These are phyloP conservation scores for Amblyraja radiata DNA, from an alignment of 2,797 vertebrate species.

Conservation along the genomic window DNA sequence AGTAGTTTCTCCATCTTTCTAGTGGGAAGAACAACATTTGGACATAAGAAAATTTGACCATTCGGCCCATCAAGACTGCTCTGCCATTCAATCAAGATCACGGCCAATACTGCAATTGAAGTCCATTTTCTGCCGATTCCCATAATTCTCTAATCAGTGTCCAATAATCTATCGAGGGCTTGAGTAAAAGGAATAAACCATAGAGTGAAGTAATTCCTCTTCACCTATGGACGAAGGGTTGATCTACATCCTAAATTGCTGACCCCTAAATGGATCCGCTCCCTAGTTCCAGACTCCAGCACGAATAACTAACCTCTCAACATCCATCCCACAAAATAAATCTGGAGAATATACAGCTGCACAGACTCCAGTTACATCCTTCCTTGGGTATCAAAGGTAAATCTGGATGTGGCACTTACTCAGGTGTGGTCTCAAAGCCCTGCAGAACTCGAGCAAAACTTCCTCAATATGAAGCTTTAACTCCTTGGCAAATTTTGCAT, in stretches of 20 bases:
- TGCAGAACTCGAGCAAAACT: too few species aligned
- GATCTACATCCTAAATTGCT: not conserved
- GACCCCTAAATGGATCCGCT: not conserved
- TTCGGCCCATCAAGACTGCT: not conserved
- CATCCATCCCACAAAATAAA: too few species aligned
- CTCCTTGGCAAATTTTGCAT: too few species aligned
- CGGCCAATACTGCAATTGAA: not conserved
- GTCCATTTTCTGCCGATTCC: not conserved
- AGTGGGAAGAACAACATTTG: not conserved
- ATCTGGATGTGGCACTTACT: too few species aligned
- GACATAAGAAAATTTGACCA: not conserved
- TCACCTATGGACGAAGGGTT: not conserved
- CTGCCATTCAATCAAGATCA: not conserved
- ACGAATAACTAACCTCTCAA: too few species aligned
- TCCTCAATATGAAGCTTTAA: too few species aligned
- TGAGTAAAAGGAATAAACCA: not conserved
- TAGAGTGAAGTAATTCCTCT: not conserved
- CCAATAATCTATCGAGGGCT: not conserved
- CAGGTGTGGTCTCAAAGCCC: too few species aligned
- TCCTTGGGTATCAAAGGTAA: too few species aligned
- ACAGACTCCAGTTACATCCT: too few species aligned
- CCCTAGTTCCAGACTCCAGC: too few species aligned
- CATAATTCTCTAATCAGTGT: not conserved
- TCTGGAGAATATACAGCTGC: too few species aligned
- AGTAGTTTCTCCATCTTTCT: not conserved